Conservation (phyloP, 2,888 invertebrate genomes). For the Epistrophe grossulariae region DNA sequence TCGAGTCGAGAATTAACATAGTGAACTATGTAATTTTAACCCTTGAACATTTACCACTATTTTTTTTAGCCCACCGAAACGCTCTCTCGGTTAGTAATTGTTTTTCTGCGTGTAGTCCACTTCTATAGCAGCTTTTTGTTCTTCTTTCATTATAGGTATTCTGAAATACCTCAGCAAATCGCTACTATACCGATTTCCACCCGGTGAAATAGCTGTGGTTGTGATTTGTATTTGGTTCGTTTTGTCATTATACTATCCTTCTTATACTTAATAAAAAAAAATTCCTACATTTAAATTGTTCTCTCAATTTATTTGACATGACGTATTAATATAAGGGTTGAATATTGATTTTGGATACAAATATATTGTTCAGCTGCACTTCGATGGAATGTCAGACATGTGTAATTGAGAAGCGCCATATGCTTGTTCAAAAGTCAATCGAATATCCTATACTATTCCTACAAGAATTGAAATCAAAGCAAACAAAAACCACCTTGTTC, state of each 20-base stretch:
- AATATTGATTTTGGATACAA: conserved; percentile 64
- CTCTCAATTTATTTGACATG: neutral
- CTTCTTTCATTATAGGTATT: conserved; percentile 23
- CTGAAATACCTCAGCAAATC: conserved; percentile 47
- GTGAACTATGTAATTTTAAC: too few species aligned
- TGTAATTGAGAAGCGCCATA: conserved; percentile 52
- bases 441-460: too few species aligned
- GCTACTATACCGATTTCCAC: conserved; percentile 21
- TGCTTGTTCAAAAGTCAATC: conserved; percentile 5
- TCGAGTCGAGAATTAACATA: too few species aligned
- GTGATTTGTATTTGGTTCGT: conserved; percentile 42
- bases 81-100: too few species aligned
- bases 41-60: too few species aligned
- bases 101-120: too few species aligned
- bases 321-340: conserved; percentile 43
- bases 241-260: neutral
- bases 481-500: conserved; percentile 71
- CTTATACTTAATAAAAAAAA: neutral
- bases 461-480: conserved; percentile 55
- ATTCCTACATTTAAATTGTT: conserved; percentile 4
- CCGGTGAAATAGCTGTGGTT: neutral
- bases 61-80: too few species aligned
- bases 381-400: conserved; percentile 56
- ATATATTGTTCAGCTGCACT: conserved; percentile 59
- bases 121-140: too few species aligned